Conservation (phyloP, 2,797 vertebrate genomes). For the Myripristis murdjan region DNA sequence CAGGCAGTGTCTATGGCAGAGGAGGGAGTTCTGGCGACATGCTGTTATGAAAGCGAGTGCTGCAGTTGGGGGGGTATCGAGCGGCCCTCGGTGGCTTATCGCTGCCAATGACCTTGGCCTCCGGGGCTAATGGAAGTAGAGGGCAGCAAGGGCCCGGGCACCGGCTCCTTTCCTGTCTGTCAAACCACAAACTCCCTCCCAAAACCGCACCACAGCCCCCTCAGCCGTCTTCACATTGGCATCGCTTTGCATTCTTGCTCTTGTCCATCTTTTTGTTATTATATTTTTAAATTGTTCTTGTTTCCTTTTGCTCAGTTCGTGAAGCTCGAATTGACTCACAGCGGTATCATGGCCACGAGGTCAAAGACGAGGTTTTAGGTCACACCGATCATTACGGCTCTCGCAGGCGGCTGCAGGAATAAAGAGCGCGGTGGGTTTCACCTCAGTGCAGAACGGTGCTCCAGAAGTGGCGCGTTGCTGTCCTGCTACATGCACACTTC, state of each 20-base stretch:
- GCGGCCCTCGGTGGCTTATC: constrained; percentile 51
- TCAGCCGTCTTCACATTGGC: constrained; percentile 3
- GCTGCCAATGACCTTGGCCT: constrained; percentile 82
- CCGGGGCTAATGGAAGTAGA: constrained; percentile 83
- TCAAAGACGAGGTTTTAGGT: constrained; percentile 17
- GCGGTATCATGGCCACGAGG: constrained; percentile 10
- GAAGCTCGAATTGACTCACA: constrained; percentile 5
- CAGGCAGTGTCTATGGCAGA: constrained; percentile 27
- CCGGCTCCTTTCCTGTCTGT: constrained; percentile 30
- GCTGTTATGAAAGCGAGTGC: constrained; percentile 66
- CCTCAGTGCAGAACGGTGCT: not conserved
- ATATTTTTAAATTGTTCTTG: no score
- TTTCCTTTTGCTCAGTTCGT: not conserved
- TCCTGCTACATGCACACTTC: no score
- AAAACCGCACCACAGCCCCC: constrained; percentile 18
- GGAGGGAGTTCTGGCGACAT: constrained; percentile 45
- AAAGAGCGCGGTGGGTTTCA: not conserved
- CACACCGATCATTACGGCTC: constrained; percentile 4
- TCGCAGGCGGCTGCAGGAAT: not conserved
- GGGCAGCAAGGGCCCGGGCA: constrained; percentile 56
- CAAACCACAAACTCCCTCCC: constrained; percentile 23
- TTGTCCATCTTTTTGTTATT: not conserved
- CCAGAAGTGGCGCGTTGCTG: not conserved
- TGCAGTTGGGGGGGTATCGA: constrained; percentile 65
- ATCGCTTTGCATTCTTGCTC: constrained; percentile 4